phyloP scores from a whole-genome alignment of 2,797 vertebrate species.

The Neosilurus mollespiculum region DNA sequence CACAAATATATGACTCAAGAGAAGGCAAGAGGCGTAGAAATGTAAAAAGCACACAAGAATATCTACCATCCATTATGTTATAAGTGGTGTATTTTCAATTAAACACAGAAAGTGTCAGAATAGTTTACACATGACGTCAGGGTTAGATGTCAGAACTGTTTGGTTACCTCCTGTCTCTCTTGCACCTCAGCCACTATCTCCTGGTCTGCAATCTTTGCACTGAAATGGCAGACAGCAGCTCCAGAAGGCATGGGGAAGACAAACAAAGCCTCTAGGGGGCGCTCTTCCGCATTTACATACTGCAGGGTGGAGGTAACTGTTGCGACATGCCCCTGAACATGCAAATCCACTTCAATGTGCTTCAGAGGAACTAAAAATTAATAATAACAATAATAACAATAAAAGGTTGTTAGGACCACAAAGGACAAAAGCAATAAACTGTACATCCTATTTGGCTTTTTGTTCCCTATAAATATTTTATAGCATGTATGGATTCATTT shows the following conservation, averaged over 20 bases:
- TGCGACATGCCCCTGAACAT: slow-evolving; percentile 77
- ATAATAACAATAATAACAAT: no score
- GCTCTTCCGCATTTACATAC: slow-evolving; percentile 77
- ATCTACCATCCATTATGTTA: no score
- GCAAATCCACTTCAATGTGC: slow-evolving; percentile 74
- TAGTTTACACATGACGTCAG: background rate
- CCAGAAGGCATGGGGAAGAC: slow-evolving; percentile 81
- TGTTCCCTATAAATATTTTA: background rate
- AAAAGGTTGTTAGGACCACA: background rate
- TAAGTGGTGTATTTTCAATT: background rate
- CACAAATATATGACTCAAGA: background rate
- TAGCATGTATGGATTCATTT: background rate
- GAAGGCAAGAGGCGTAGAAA: no score
- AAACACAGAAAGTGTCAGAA: background rate
- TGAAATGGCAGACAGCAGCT: slow-evolving; percentile 81
- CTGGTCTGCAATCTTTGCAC: slow-evolving; percentile 74
- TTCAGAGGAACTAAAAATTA: slow-evolving; percentile 78
- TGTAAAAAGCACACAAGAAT: no score
- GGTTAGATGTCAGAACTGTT: background rate
- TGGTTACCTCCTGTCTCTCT: slow-evolving; percentile 75
- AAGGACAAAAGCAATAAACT: background rate
- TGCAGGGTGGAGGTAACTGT: slow-evolving; percentile 75
- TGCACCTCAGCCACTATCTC: slow-evolving; percentile 77
- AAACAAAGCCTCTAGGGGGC: slow-evolving; percentile 76
- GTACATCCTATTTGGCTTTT: background rate